Conservation (phyloP, 2,797 vertebrate species). For the Leontocebus nigricollis region DNA sequence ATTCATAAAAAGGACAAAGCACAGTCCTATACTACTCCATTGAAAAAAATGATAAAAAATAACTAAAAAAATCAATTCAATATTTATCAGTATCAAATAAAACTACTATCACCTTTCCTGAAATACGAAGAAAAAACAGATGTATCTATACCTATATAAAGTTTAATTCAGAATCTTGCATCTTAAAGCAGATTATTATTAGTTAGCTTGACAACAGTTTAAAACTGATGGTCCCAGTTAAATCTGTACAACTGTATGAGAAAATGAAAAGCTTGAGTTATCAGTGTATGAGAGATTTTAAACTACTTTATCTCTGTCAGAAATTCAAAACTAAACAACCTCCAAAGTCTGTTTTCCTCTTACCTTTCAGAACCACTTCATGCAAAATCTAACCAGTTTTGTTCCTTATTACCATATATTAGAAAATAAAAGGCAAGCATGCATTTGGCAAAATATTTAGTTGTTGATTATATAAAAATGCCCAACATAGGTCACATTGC, state of each 20-base stretch:
- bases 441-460: slow-evolving; percentile 92
- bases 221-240: slow-evolving; percentile 88
- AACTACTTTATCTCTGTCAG: slow-evolving; percentile 76
- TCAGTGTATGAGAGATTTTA: slow-evolving; percentile 79
- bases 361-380: slow-evolving; percentile 85
- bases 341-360: slow-evolving; percentile 70
- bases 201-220: slow-evolving; percentile 85
- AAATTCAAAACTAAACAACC: slow-evolving; percentile 73
- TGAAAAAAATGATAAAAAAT: slow-evolving; percentile 87
- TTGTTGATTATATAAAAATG: slow-evolving; percentile 88
- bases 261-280: slow-evolving; percentile 83
- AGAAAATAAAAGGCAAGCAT: slow-evolving; percentile 92
- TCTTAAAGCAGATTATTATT: slow-evolving; percentile 88
- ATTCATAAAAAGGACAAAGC: slow-evolving; percentile 89
- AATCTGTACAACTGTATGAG: slow-evolving; percentile 84
- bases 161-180: slow-evolving; percentile 87
- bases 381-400: slow-evolving; percentile 87
- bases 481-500: slow-evolving; percentile 78
- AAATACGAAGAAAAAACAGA: slow-evolving; percentile 88
- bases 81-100: slow-evolving; percentile 88
- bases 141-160: slow-evolving; percentile 87
- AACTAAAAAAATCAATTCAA: slow-evolving; percentile 86
- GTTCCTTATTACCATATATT: slow-evolving; percentile 82
- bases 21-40: slow-evolving; percentile 86
- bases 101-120: slow-evolving; percentile 84